Percentiles rank a stretch among this genome's conserved stretches.
phyloP scores from a whole-genome alignment of 2,888 invertebrate genomes.

The Trachelus stipa region DNA sequence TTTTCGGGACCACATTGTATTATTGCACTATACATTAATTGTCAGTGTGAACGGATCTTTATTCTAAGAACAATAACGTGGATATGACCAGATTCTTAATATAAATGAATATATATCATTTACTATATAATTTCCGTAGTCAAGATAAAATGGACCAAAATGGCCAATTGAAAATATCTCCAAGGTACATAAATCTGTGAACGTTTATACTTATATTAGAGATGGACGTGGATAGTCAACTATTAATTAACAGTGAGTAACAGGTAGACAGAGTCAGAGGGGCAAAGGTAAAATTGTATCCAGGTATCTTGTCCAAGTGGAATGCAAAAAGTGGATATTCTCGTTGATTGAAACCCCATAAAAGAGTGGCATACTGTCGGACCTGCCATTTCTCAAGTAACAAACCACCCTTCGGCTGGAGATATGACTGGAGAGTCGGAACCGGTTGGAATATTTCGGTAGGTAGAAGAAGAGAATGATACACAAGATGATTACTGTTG shows the following conservation, averaged over 20 bases:
- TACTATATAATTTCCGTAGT: background rate
- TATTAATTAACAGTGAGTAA: background rate
- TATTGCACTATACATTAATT: background rate
- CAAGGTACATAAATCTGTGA: background rate
- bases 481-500: conserved; percentile 24
- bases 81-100: background rate
- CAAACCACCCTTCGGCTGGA: background rate
- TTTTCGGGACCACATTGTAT: background rate
- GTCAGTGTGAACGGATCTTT: background rate
- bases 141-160: too few relatives aligned
- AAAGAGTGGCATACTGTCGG: background rate
- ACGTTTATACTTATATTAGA: background rate
- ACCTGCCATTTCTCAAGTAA: background rate
- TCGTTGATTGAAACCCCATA: background rate
- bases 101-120: background rate
- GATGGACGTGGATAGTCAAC: background rate
- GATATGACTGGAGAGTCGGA: conserved; percentile 15
- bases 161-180: background rate
- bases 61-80: background rate
- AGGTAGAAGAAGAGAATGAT: conserved; percentile 14
- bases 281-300: background rate
- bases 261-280: background rate
- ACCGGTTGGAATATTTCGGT: conserved; percentile 40
- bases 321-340: background rate
- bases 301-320: background rate